A percentile compares a stretch with the other conserved stretches of the same genome.
phyloP scores from a whole-genome alignment of 2,888 invertebrate genomes.

The Aporophyla lueneburgensis region DNA sequence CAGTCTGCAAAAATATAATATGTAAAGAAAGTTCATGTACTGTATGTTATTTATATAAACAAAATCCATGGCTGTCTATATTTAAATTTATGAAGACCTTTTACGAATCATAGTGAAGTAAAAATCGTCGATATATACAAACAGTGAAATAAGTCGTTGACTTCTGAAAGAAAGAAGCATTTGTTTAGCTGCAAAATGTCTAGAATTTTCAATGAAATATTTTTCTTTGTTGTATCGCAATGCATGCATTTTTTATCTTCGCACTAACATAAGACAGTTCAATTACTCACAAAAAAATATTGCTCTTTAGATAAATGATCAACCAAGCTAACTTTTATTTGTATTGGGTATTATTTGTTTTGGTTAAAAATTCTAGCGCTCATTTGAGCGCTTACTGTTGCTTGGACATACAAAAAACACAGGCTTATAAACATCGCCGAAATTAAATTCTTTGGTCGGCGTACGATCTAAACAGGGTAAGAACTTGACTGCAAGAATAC shows the following conservation, averaged over 20 bases:
- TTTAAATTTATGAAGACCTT: conserved; percentile 51
- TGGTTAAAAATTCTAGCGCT: too few species aligned
- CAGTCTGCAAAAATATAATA: conserved; percentile 13
- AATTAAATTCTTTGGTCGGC: too few species aligned
- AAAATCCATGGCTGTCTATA: conserved; percentile 30
- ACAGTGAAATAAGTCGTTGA: conserved; percentile 26
- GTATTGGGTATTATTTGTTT: neutral
- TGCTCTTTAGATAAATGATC: neutral
- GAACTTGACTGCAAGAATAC: too few species aligned
- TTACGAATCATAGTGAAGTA: neutral
- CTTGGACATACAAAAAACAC: neutral
- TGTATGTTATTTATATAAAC: conserved; percentile 20
- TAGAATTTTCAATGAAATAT: conserved; percentile 17
- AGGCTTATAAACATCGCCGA: too few species aligned
- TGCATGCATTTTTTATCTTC: conserved; percentile 11
- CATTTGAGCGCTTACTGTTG: neutral
- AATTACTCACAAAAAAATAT: neutral
- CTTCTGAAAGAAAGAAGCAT: conserved; percentile 25
- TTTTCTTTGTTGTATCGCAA: neutral
- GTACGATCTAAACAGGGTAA: too few species aligned
- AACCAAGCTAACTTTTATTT: neutral
- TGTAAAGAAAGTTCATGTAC: conserved; percentile 19
- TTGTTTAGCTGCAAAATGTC: conserved; percentile 3
- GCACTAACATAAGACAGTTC: neutral
- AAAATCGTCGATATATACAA: conserved; percentile 14